Conservation (phyloP, 2,797 vertebrate species). For the Lepilemur septentrionalis region DNA sequence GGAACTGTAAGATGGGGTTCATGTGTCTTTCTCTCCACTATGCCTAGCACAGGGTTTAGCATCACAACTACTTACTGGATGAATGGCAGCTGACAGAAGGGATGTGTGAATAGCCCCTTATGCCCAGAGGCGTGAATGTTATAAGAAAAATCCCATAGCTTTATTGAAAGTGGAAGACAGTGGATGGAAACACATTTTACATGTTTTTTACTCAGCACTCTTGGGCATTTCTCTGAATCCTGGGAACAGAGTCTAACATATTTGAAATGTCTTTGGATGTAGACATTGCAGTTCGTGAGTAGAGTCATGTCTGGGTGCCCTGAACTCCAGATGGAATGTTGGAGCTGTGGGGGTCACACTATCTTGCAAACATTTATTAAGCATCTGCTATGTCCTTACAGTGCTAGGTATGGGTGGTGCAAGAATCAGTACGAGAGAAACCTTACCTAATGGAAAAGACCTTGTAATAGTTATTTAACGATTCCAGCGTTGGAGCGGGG, state of each 20-base stretch:
- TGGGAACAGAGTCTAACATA: neutral
- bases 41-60: neutral
- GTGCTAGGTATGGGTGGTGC: neutral
- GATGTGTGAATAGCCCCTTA: neutral
- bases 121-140: neutral
- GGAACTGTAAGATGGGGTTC: neutral
- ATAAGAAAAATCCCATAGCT: neutral
- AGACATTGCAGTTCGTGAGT: neutral
- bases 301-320: neutral
- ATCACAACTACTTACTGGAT: neutral
- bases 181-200: neutral
- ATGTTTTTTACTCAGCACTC: neutral
- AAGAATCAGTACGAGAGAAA: neutral
- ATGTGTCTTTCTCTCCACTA: neutral
- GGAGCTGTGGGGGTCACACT: fast-evolving
- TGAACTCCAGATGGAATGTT: neutral
- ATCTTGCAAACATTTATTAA: neutral
- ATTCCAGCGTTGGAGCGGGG: neutral
- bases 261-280: neutral
- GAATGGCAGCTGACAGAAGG: neutral
- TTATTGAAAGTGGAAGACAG: neutral
- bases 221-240: neutral
- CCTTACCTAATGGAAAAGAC: neutral
- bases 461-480: neutral
- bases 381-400: fast-evolving